phyloP scores from a whole-genome alignment of 1,140 invertebrate species.

The Lamellibrachia luymesi region DNA sequence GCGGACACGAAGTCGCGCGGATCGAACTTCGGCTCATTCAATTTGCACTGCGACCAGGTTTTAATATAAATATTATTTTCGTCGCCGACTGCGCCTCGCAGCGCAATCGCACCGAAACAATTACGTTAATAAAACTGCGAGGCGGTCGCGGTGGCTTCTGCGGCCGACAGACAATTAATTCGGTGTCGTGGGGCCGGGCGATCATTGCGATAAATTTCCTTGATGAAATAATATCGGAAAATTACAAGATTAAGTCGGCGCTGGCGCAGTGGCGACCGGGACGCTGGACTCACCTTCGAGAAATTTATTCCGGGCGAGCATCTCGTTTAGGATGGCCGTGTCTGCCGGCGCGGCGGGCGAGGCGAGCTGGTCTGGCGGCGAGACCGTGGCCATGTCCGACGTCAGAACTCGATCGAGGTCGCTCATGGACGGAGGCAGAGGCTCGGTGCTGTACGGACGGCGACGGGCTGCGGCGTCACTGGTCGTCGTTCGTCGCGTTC shows the following conservation, averaged over 20 bases:
- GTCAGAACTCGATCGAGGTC: background rate
- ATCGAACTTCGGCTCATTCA: background rate
- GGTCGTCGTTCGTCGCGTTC: background rate
- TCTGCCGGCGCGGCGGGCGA: constrained; percentile 59
- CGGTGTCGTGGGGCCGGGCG: background rate
- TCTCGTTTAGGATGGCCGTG: constrained; percentile 78
- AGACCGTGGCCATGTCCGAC: background rate
- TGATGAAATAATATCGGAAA: constrained; percentile 18
- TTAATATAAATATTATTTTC: constrained; percentile 20
- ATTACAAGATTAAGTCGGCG: constrained; percentile 21
- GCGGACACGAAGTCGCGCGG: background rate
- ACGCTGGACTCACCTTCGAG: constrained; percentile 72
- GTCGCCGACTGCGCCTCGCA: background rate
- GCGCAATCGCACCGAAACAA: constrained; percentile 12
- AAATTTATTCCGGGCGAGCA: constrained; percentile 81
- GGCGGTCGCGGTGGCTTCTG: background rate
- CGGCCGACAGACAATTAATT: background rate
- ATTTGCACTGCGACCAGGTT: background rate
- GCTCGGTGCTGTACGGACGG: background rate
- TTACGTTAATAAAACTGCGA: background rate
- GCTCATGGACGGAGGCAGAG: background rate
- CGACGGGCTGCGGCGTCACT: background rate
- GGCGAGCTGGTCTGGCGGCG: constrained; percentile 25
- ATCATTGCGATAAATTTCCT: constrained; percentile 25
- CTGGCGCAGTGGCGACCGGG: background rate